Base-by-base conservation (phyloP, 1,140 invertebrate species). In the Leptopilina clavipes region DNA sequence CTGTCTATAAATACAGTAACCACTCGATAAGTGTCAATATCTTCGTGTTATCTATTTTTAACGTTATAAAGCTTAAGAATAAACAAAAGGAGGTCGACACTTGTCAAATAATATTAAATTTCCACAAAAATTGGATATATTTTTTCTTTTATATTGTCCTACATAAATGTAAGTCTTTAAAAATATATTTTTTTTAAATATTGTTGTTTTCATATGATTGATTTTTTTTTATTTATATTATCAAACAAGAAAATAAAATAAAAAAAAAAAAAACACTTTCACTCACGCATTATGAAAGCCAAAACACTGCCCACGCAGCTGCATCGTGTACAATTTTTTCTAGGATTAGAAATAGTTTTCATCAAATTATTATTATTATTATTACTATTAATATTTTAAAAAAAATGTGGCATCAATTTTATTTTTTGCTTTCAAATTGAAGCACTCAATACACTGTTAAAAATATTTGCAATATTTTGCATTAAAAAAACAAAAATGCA, bases 261-360 rank as follows among this genome's bases (percentile, higher is more conserved):
- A 59, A 54, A 52, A 76, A 72, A 59, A 48, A 76, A 79, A 17
- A 82, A 70, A 81, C 76, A 56, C 59, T 44, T 54, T 31, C 76
- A 83, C 81, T 79, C 78, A 75, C 78, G 76, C 72, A 78, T 76
- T 31, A 31, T 2, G 80, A 75, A 77, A 74, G 78, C 65, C 72
- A 74, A 40, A 40, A 84, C 80, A 82, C 78, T 76, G 54, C 80
- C 83, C 79, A 83, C 78, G 79, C 82, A 84, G 81, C 77, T 85
- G 84, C 84, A 85, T 85, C 83, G 75, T 79, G 75, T 83, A 81
- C 79, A 77, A 81, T 71, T 80, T 40, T 40, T 40, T 40, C 7
- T 84, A 84, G 81, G 81, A 79, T 72, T 85, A 85, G 84, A 81
- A 76, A 80, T 83, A 83, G 81, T 81, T 81, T 80, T 31, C 11